phyloP scores from a whole-genome alignment of 2,888 invertebrate species.

The Amphipyra tragopoginis region DNA sequence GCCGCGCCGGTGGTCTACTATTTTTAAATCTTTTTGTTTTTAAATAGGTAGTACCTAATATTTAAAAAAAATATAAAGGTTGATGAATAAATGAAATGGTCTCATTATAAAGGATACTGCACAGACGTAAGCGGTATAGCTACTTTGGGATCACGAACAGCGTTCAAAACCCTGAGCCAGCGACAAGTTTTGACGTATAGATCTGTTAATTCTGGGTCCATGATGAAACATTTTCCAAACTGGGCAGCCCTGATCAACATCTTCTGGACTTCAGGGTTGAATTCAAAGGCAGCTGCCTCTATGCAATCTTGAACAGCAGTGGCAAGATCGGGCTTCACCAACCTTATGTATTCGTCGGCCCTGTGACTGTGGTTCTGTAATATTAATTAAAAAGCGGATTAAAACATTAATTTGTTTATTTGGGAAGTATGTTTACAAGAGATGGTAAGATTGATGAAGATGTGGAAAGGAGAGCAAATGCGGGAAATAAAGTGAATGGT shows the following conservation, averaged over 20 bases:
- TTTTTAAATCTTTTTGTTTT: too few species aligned
- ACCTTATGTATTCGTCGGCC: constrained; percentile 97
- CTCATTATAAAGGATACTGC: constrained; percentile 93
- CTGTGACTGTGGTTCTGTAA: constrained; percentile 95
- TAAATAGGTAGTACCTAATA: too few species aligned
- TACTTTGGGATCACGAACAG: constrained; percentile 95
- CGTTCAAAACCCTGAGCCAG: constrained; percentile 96
- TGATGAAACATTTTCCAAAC: constrained; percentile 98
- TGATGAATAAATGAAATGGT: too few species aligned
- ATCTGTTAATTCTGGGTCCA: constrained; percentile 92
- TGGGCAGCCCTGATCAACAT: constrained; percentile 97
- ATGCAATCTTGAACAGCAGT: constrained; percentile 97
- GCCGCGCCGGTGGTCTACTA: too few species aligned
- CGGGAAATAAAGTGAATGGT: too few species aligned
- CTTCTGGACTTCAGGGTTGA: constrained; percentile 96
- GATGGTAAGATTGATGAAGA: too few species aligned
- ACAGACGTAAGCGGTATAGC: constrained; percentile 97
- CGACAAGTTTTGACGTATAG: constrained; percentile 96
- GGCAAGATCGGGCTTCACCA: constrained; percentile 95
- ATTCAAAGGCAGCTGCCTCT: constrained; percentile 97
- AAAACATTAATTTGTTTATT: too few species aligned
- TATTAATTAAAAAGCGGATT: background rate
- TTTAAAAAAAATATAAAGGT: too few species aligned
- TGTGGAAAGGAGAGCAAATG: too few species aligned
- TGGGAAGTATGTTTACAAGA: too few species aligned